Conservation (phyloP, 2,113 vertebrate genomes). For the Eulacestoma nigropectus region DNA sequence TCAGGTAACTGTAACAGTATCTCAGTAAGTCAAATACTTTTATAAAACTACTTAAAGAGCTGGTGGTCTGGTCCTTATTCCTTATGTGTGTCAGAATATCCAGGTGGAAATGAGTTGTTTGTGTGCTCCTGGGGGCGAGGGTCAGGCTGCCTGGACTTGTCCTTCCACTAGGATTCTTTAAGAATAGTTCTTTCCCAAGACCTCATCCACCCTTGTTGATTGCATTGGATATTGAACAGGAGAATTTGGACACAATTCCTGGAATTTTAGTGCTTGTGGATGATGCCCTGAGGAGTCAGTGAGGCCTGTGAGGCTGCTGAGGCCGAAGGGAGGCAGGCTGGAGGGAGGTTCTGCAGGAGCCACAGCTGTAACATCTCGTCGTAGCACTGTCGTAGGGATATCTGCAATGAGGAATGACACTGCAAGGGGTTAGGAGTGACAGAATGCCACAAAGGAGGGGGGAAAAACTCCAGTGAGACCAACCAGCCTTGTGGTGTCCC, state of each 20-base stretch:
- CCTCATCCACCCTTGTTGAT: fast-evolving
- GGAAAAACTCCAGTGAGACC: background rate
- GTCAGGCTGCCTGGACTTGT: background rate
- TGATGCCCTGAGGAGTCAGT: background rate
- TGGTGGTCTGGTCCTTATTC: background rate
- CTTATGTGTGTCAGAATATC: background rate
- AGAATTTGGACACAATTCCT: background rate
- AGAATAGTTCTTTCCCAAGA: background rate
- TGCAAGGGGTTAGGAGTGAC: background rate
- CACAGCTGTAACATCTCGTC: background rate
- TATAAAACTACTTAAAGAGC: slow-evolving; percentile 67
- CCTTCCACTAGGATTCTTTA: background rate
- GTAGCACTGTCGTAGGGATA: background rate
- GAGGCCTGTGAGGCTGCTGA: background rate
- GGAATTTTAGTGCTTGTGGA: background rate
- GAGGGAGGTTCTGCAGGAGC: background rate
- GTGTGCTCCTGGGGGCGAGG: background rate
- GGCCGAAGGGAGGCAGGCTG: background rate
- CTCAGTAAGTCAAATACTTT: slow-evolving; percentile 69
- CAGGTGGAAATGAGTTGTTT: background rate
- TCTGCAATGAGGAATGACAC: background rate
- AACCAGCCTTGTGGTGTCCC: background rate
- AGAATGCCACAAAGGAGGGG: background rate
- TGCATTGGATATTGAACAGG: background rate
- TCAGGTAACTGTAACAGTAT: slow-evolving; percentile 72